Evolutionary conservation across 2,888 invertebrate species (phyloP), one percentile per base, ranked within the genome.

Genomic region (Drosophila paranaensis): DNA sequence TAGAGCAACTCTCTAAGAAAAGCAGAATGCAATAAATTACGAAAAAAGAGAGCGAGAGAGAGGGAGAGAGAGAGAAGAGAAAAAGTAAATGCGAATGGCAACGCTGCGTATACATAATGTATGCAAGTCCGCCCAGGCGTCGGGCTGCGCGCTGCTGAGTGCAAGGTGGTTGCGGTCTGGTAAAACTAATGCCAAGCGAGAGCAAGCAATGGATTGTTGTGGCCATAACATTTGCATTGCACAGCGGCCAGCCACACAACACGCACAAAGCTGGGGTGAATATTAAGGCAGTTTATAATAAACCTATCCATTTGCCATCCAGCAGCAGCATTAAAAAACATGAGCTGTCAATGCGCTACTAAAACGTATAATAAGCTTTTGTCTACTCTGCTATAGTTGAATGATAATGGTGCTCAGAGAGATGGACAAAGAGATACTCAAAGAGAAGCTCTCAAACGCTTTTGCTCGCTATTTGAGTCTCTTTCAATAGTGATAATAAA

Each of bases 51-150:
- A 27, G 20, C 1, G 20, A 20, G 20, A 20, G 20, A 20, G 20
- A 27, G 27, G 4, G 2, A 43, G 20, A 43, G 6, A 1, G 20
- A 11, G 20, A 2, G 20, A 20, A 20, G 20, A 20, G 20, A 20
- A 20, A 20, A 20, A 20, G 20, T 20, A 20, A 45, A 45, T 45
- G 45, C 45, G 45, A 45, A 45, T 45, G 45, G 25, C 45, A 78
- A 63, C 61, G 53, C 58, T 68, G 80, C 80, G 69, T 80, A 82
- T 83, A 71, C 87, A 68, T 78, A 74, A 70, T 71, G 54, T 70
- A 60, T 57, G 64, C 55, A 51, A 62, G 50, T 27, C 9, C 48
- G 42, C 10, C 1, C 20, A 2, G 20, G 20, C 2, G 20, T 14
- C 16, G 33, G 20, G 37, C 43, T 8, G 11, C 30, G 27, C 1